phyloP scores from a whole-genome alignment of 2,113 vertebrate species.

The Zapornia atra region DNA sequence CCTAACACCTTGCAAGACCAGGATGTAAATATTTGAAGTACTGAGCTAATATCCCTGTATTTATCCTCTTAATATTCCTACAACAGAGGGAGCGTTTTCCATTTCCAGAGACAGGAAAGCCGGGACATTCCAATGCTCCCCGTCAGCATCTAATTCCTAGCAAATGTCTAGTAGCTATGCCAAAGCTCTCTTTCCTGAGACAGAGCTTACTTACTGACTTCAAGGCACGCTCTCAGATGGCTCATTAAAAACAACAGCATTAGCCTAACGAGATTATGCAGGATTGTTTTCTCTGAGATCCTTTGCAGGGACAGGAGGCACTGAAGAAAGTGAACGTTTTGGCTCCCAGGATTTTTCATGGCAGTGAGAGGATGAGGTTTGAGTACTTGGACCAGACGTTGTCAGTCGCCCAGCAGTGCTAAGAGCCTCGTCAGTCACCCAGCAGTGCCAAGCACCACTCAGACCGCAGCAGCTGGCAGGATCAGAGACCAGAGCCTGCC shows the following conservation, averaged over 20 bases:
- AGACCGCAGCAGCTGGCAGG: fast-evolving
- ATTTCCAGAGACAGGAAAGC: not conserved
- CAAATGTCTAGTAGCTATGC: not conserved
- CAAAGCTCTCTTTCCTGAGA: not conserved
- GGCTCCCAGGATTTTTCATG: not conserved
- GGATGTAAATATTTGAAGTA: not conserved
- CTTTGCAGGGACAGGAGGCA: not conserved
- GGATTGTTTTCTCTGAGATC: not conserved
- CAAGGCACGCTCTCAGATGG: not conserved
- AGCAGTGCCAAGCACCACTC: fast-evolving
- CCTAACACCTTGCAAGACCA: not conserved
- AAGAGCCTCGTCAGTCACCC: not conserved
- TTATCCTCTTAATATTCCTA: not conserved
- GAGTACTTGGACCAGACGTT: not conserved
- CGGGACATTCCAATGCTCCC: not conserved
- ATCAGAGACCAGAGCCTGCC: fast-evolving
- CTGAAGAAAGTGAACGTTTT: not conserved
- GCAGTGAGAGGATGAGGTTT: not conserved
- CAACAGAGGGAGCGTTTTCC: not conserved
- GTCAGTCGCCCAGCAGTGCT: not conserved
- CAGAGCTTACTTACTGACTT: not conserved
- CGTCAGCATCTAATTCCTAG: not conserved
- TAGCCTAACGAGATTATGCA: not conserved
- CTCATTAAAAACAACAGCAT: not conserved
- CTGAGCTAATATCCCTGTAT: not conserved